These are phyloP conservation scores for Drosophila pandora DNA, from an alignment of 1,140 invertebrate species.

Conservation along the genomic window DNA sequence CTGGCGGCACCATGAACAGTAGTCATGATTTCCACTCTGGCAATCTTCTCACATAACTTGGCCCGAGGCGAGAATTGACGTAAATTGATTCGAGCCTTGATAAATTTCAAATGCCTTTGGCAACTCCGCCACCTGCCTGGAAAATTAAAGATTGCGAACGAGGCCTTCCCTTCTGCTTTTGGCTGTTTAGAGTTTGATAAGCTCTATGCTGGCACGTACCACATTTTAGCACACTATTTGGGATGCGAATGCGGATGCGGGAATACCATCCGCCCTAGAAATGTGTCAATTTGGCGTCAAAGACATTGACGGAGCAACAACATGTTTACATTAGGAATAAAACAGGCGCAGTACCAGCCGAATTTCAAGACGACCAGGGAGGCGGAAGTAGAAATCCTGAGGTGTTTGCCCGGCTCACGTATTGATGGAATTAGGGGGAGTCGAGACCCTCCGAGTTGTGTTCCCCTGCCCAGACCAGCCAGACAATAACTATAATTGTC, in stretches of 20 bases:
- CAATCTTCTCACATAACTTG: conserved; percentile 41
- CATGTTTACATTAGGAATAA: conserved; percentile 79
- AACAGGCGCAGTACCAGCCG: conserved; percentile 59
- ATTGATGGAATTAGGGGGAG: conserved; percentile 17
- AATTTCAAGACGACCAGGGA: conserved; percentile 53
- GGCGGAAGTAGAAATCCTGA: conserved; percentile 9
- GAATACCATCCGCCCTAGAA: conserved; percentile 44
- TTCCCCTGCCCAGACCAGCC: conserved; percentile 47
- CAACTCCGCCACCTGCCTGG: conserved; percentile 44
- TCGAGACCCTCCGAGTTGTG: conserved; percentile 3
- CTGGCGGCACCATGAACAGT: neutral
- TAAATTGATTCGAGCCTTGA: conserved; percentile 69
- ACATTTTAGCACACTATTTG: conserved; percentile 76
- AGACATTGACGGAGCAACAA: conserved; percentile 61
- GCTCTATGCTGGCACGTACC: conserved; percentile 44
- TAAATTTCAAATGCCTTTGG: conserved; percentile 52
- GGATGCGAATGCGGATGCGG: conserved; percentile 18
- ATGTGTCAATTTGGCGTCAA: conserved; percentile 79
- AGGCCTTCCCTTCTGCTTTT: conserved; percentile 9
- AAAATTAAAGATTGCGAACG: conserved; percentile 60
- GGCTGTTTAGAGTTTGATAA: conserved; percentile 43
- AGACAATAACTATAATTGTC: conserved; percentile 81
- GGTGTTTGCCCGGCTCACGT: conserved; percentile 58
- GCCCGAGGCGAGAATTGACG: conserved; percentile 53
- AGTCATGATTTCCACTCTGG: conserved; percentile 42